Base-by-base conservation (phyloP, 2,888 invertebrate genomes). In the Smittia aterrima region DNA sequence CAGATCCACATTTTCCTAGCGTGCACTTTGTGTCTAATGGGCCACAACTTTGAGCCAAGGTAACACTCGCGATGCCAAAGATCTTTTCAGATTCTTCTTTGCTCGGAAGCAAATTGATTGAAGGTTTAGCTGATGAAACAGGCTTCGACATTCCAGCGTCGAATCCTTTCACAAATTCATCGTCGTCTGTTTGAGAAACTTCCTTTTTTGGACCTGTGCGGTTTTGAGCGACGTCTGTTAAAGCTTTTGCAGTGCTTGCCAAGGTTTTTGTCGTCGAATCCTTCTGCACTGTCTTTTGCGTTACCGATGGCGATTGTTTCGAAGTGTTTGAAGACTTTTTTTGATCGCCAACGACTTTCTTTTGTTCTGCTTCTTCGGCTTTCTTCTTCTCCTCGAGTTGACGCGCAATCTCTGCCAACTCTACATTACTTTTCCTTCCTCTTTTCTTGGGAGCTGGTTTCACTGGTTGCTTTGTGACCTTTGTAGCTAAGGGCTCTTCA, bases 401-500 rank as follows among this genome's bases (percentile, higher is more conserved):
- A 2, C 20, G n/a, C n/a, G 66, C 47, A 22, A 68, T 66, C 22
- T 74, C 74, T 11, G 74, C 64, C 7, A 74, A 7, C 40, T 74
- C 74, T 27, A 40, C 25, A 71, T 70, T 24, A 47, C 38, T 71
- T 75, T 71, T 75, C 25, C 74, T 20, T 11, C 74, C 74, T 18
- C 74, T 13, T 18, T 74, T 74, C 24, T 66, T 74, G 0, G 66
- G 64, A 7, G 66, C 22, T 62, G 70, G 22, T 53, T 75, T 75
- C 27, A 11, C n/a, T n/a, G 72, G 53, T 64, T 78, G 77, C 74
- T 81, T 81, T 67, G 84, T 84, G 24, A 87, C 80, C 78, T 88
- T 85, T 74, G 83, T 83, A 20, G 87, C 87, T 70, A 89, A 78
- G 9, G 88, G 88, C 79, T 89, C 89, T 78, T 89, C 89, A 77